These are phyloP conservation scores for Pristionchus fissidentatus DNA, from an alignment of 2,888 invertebrate species.

Conservation along the genomic window DNA sequence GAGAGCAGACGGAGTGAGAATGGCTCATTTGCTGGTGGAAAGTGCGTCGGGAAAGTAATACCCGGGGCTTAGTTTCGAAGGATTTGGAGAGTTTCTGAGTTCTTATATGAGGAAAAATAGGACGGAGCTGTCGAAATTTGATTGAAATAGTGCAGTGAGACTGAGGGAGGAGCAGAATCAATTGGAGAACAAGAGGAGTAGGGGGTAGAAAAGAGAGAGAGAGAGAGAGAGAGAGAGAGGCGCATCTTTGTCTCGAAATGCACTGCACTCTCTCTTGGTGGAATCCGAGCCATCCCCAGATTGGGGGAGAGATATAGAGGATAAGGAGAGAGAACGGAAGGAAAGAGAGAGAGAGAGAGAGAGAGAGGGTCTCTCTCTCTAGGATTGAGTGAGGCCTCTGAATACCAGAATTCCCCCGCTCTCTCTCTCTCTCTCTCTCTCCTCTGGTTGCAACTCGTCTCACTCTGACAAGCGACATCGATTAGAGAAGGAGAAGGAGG, in stretches of 20 bases:
- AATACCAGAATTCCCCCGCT: slow-evolving; percentile 28
- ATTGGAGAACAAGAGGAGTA: slow-evolving; percentile 2
- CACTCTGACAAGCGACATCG: slow-evolving; percentile 30
- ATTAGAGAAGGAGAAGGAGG: too few relatives aligned
- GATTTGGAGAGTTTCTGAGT: not conserved
- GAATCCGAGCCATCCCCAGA: not conserved
- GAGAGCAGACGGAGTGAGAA: too few relatives aligned
- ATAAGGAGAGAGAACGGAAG: not conserved
- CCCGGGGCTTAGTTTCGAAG: too few relatives aligned
- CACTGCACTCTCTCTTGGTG: not conserved
- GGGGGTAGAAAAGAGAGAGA: not conserved
- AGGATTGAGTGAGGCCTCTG: not conserved
- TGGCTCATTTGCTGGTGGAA: too few relatives aligned
- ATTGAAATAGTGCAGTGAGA: too few relatives aligned
- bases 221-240: too few relatives aligned
- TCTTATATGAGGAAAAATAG: not conserved
- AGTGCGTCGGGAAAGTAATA: too few relatives aligned
- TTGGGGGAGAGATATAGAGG: not conserved
- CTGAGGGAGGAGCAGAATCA: not conserved
- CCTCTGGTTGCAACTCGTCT: not conserved
- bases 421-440: slow-evolving; percentile 3
- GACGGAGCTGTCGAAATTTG: too few relatives aligned
- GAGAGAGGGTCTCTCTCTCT: too few relatives aligned
- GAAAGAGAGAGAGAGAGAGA: not conserved
- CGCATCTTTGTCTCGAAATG: too few relatives aligned